phyloP scores from a whole-genome alignment of 1,140 invertebrate species.

The Chymomyza costata region DNA sequence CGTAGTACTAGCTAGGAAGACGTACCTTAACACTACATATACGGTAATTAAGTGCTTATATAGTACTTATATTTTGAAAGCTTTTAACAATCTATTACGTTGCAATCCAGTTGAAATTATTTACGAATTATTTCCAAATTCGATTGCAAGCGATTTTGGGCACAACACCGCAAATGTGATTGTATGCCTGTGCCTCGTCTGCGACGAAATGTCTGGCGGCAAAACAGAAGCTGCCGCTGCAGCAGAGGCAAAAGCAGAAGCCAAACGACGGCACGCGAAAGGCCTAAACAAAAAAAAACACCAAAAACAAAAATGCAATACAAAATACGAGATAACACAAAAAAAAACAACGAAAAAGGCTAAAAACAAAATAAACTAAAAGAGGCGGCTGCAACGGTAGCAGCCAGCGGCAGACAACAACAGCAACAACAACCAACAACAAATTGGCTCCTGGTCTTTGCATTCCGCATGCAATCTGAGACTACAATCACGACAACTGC shows the following conservation, averaged over 20 bases:
- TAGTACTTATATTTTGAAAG: no score
- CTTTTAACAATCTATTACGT: no score
- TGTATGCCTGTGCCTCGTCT: conserved; percentile 18
- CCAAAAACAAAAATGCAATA: conserved; percentile 48
- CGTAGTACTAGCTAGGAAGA: no score
- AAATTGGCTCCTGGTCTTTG: conserved; percentile 73
- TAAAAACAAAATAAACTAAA: neutral
- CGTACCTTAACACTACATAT: no score
- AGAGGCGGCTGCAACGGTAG: conserved; percentile 14
- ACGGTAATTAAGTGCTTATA: no score
- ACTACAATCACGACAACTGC: conserved; percentile 67
- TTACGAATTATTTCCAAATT: no score
- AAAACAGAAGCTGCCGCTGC: no score
- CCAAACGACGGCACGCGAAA: conserved; percentile 69
- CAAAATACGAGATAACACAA: conserved; percentile 23
- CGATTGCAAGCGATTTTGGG: no score
- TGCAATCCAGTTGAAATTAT: no score
- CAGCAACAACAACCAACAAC: conserved; percentile 71
- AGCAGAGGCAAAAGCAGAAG: conserved; percentile 45
- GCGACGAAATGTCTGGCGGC: conserved; percentile 64
- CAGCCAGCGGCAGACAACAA: conserved; percentile 46
- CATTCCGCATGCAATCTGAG: conserved; percentile 70
- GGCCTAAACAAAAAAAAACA: conserved; percentile 61
- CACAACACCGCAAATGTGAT: no score
- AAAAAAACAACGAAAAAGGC: neutral